Percentiles rank a stretch among this genome's conserved stretches.
Evolutionary conservation across 2,797 vertebrate species (phyloP).

Genomic region (Gouania willdenowi): DNA sequence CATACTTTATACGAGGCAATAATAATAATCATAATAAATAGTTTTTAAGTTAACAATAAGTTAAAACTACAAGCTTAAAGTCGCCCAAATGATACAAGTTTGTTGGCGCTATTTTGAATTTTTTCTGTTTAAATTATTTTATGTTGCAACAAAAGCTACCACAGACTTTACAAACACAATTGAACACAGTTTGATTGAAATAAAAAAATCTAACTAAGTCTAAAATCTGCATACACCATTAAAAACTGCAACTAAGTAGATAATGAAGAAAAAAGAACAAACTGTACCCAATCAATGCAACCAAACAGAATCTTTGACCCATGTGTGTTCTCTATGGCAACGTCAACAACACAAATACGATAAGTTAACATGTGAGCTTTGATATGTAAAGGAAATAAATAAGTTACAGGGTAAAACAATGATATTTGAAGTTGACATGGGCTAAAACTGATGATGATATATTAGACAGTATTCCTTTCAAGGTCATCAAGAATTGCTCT

Average conservation of each 20-base stretch:
- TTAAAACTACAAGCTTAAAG: conserved; percentile 98
- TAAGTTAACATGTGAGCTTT: conserved; percentile 81
- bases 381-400: conserved; percentile 83
- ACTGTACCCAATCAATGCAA: conserved; percentile 80
- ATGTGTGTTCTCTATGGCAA: conserved; percentile 84
- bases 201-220: conserved; percentile 87
- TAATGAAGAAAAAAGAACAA: conserved; percentile 80
- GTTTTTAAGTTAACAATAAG: conserved; percentile 98
- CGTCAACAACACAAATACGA: conserved; percentile 85
- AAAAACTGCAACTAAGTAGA: conserved; percentile 86
- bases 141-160: conserved; percentile 95
- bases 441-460: conserved; percentile 83
- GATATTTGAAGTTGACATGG: conserved; percentile 80
- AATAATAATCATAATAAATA: conserved; percentile 88
- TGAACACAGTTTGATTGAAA: conserved; percentile 90
- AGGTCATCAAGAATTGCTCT: conserved; percentile 70
- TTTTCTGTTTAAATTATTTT: conserved; percentile 86
- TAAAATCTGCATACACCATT: conserved; percentile 85
- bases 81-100: conserved; percentile 96
- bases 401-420: conserved; percentile 77
- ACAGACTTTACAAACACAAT: conserved; percentile 95
- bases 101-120: conserved; percentile 92
- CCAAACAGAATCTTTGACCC: conserved; percentile 79
- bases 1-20: conserved; percentile 91
- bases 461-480: conserved; percentile 82